Base-by-base conservation (phyloP, 2,888 invertebrate genomes). In the Amorpha juglandis region DNA sequence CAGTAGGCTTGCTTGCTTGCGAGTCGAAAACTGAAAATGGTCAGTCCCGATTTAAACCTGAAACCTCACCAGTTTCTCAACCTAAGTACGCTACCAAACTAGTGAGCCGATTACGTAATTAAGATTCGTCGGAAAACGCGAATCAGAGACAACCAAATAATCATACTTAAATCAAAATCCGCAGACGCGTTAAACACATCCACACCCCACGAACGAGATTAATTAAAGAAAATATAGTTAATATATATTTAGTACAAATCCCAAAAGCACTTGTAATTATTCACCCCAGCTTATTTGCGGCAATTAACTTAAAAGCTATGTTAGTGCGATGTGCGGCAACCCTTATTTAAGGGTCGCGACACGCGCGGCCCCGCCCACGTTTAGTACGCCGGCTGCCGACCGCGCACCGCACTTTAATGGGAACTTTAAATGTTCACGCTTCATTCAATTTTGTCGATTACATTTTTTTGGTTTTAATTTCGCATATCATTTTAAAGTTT, bases 241-340 rank as follows among this genome's bases (percentile, higher is more conserved):
- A 64, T n/a, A n/a, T 65, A 65, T 64, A 35, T 27, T 64, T 64
- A 53, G 47, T 45, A 33, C 19, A 53, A 66, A 66, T 53, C 66
- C 52, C 48, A 52, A 47, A 52, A 66, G 63, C 66, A 62, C 66
- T 52, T 66, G 53, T 74, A 79, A 82, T 84, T 83, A 84, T 83
- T 79, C 84, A 83, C 86, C 86, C 83, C 71, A 75, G 72, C 78
- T 79, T 80, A 88, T 87, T 84, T 85, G 77, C 81, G 76, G 86
- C 90, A 90, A 90, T 89, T 89, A 90, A 86, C 85, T 83, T 89
- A 88, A 91, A 90, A 91, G 90, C 89, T 79, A 82, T 84, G 86
- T 82, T 81, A 73, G 80, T 77, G 76, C 79, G 73, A 86, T 90
- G 86, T 89, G 88, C 81, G 80, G 71, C 87, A 81, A 84, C 90